Base-by-base conservation (phyloP, 2,113 vertebrate genomes). In the Nansenia antarctica region DNA sequence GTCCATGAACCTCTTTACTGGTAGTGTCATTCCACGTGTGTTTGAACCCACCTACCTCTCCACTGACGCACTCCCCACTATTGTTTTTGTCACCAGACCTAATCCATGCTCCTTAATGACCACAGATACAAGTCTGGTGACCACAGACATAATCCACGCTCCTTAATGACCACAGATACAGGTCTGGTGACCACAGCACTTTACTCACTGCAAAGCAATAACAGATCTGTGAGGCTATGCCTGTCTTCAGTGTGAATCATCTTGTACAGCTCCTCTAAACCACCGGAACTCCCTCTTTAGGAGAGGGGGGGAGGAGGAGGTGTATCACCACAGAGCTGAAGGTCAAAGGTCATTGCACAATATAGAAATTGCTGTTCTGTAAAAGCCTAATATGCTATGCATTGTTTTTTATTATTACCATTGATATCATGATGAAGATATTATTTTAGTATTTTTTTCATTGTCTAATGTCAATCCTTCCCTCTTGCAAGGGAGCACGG, bases 31-130 rank as follows among this genome's bases (percentile, higher is more conserved):
- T 54, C 52, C 52, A 54, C 52, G 22, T 14, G 52, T 26, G 52
- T 53, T 31, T 88, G 82, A 88, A 86, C 73, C 84, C 84, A 88
- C 87, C 87, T 89, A 90, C 87, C 87, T 90, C 88, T 88, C 81
- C 87, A 85, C 81, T 72, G 78, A 67, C 85, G 87, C 89, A 89
- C 85, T 78, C 81, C 81, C 77, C 85, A 59, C 72, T 73, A 67
- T 54, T 64, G 66, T 86, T 82, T 84, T 42, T 42, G 39, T 42
- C 18, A 4, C 3, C 3, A 15, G 39, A 1, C 39, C n/a, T 42
- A 42, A 15, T 15, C n/a, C n/a, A 15, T 42, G 39, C 3, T 18
- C 12, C 18, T 42, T 42, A 18, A n/a, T n/a, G 39, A 18, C 1
- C 39, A 8, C 39, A 42, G 11, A 42, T 15, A 42, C 4, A 22